Base-by-base conservation (phyloP, 1,140 invertebrate species). In the Caerostris darwini region DNA sequence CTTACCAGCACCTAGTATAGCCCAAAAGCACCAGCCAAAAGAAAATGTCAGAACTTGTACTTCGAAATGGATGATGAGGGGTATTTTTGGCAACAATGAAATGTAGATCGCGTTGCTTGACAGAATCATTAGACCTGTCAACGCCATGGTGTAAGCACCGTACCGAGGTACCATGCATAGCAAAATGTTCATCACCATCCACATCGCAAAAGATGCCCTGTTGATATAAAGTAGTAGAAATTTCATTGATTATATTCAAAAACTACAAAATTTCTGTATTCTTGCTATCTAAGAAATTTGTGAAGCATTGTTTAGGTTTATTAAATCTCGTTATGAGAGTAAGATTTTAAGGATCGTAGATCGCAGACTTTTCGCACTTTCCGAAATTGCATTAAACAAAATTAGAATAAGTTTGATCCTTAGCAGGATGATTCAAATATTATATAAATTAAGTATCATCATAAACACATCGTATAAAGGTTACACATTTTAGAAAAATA, bases 11-110 rank as follows among this genome's bases (percentile, higher is more conserved):
- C 98, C 97, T 1, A 99, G 96, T 54, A 98, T 97, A 58, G 99
- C 96, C 98, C 98, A 99, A 96, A 98, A 99, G 96, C 98, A 98
- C 98, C 98, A 99, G 53, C 99, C 98, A 69, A 98, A 97, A 50
- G 97, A 96, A 96, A 99, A 99, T 94, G 97, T 96, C 67, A 99
- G 96, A 88, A 97, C 97, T 2, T 97, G 97, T 34, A 59, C 58
- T 95, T 99, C 98, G 91, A 99, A 97, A 71, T 98, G 97, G 77
- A 99, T 98, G 57, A 97, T 96, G 17, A 99, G 96, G 3, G 98
- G 98, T 19, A 90, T 53, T 92, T 97, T 96, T 0, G 99, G 99
- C 77, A 99, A 95, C 61, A 99, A 97, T 5, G 97, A 97, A 96
- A 98, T 98, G 96, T 99, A 99, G 10, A 98, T 97, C 7, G 98